A percentile compares a stretch with the other conserved stretches of the same genome.
phyloP scores from a whole-genome alignment of 1,140 invertebrate genomes.

The Capitella teleta region DNA sequence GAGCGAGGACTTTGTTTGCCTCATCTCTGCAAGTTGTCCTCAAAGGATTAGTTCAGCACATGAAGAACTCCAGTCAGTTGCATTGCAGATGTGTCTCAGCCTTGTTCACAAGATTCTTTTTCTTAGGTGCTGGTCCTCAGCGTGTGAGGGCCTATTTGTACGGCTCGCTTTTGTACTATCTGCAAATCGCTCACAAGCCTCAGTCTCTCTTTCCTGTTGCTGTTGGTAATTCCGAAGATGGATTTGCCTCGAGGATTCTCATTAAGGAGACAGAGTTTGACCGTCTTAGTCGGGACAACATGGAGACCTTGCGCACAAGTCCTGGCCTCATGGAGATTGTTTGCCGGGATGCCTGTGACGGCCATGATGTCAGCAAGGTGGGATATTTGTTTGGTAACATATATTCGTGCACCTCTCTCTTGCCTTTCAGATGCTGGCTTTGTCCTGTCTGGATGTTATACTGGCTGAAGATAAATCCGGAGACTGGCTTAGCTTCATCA shows the following conservation, averaged over 20 bases:
- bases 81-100: not conserved
- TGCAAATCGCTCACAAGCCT: slow-evolving; percentile 54
- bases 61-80: slow-evolving; percentile 42
- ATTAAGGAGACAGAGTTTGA: slow-evolving; percentile 37
- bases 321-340: slow-evolving; percentile 73
- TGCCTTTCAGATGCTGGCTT: slow-evolving; percentile 57
- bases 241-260: not conserved
- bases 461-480: slow-evolving; percentile 62
- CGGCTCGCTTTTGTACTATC: slow-evolving; percentile 52
- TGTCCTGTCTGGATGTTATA: slow-evolving; percentile 68
- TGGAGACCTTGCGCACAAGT: slow-evolving; percentile 52
- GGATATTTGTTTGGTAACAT: slow-evolving; percentile 12
- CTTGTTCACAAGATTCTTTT: too few species aligned
- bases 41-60: slow-evolving; percentile 45
- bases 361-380: slow-evolving; percentile 72
- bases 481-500: slow-evolving; percentile 61
- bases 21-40: slow-evolving; percentile 46
- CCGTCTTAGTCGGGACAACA: slow-evolving; percentile 40
- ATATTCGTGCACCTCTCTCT: not conserved
- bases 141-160: slow-evolving; percentile 76
- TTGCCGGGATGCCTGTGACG: slow-evolving; percentile 72
- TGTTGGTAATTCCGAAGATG: not conserved
- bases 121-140: slow-evolving; percentile 51
- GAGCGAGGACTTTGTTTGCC: slow-evolving; percentile 30
- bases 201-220: not conserved